Percentiles rank a stretch among this genome's conserved stretches.
These are phyloP conservation scores for Tonatia bakeri DNA, from an alignment of 2,113 vertebrate genomes.

Conservation along the genomic window DNA sequence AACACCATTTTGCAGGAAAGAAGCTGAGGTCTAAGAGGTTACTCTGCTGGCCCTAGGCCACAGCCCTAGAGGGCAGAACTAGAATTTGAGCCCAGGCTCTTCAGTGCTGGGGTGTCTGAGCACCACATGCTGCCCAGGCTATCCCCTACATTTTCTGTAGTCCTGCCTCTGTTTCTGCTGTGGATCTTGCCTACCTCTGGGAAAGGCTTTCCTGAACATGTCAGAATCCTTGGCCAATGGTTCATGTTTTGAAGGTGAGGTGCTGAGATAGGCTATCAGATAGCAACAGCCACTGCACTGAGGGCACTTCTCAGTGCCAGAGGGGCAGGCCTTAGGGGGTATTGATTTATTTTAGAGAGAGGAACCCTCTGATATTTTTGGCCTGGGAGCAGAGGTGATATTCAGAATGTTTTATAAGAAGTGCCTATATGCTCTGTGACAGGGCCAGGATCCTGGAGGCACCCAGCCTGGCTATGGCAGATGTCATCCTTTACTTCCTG, in stretches of 20 bases:
- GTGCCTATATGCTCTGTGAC: neutral
- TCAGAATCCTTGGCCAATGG: neutral
- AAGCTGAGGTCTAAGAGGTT: neutral
- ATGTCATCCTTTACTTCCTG: neutral
- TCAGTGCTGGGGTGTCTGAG: neutral
- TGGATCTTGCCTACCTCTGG: neutral
- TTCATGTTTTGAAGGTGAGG: neutral
- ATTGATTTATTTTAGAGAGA: neutral
- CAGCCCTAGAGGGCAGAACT: neutral
- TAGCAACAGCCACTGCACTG: neutral
- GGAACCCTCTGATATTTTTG: neutral
- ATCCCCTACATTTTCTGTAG: neutral
- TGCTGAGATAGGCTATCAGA: neutral
- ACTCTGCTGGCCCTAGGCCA: neutral
- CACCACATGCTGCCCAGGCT: fast-evolving
- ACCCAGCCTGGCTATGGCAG: neutral
- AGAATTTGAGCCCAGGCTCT: neutral
- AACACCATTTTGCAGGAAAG: neutral
- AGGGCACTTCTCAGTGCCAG: neutral
- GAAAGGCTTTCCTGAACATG: neutral
- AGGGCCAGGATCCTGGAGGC: no score
- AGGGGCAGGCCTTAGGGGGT: neutral
- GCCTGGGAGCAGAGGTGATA: neutral
- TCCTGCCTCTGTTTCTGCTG: neutral
- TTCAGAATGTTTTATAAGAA: neutral